Evolutionary conservation across 1,140 invertebrate species (phyloP), one percentile per base, ranked within the genome.

Genomic region (Cotesia typhae): DNA sequence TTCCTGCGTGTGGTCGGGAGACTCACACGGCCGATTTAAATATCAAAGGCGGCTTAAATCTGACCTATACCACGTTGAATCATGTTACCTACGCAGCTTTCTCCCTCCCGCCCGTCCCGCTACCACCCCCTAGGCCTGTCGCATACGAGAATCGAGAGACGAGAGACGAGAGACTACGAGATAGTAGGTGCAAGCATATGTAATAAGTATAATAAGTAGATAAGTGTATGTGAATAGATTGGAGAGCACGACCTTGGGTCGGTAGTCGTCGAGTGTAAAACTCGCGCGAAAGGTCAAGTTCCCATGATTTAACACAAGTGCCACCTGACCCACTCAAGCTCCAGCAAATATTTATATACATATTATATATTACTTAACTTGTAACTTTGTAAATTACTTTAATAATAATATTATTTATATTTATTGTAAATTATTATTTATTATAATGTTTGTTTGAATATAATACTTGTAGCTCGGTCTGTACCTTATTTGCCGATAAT

Each of bases 11-110:
- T 83, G 81, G 80, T 81, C 81, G 81, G 20, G 52, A 69, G 47
- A 51, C 67, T 59, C 72, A 67, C 70, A 70, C 67, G 71, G 74
- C 72, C 83, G 82, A 87, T 87, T 87, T 87, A 85, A 87, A 87
- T 86, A 86, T 87, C 85, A 87, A 87, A 87, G 85, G 85, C 83
- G 84, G 85, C 83, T 84, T 84, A 85, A 84, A 84, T 86, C 84
- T 87, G 85, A 87, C 85, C 85, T 87, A 86, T 84, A 87, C 84
- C 84, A 87, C 84, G 81, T 80, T 84, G 85, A 87, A 87, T 87
- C 85, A 84, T 87, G 83, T 87, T 87, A 85, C 85, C 84, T 84
- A 41, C 37, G 28, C 14, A 37, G 35, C 41, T 65, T 28, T 59
- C 9, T 20, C 57, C 55, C 37, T 28, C 64, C 41, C 64, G 60